A percentile compares a stretch with the other conserved stretches of the same genome.
phyloP scores from a whole-genome alignment of 2,888 invertebrate species.

The Bombylius major region DNA sequence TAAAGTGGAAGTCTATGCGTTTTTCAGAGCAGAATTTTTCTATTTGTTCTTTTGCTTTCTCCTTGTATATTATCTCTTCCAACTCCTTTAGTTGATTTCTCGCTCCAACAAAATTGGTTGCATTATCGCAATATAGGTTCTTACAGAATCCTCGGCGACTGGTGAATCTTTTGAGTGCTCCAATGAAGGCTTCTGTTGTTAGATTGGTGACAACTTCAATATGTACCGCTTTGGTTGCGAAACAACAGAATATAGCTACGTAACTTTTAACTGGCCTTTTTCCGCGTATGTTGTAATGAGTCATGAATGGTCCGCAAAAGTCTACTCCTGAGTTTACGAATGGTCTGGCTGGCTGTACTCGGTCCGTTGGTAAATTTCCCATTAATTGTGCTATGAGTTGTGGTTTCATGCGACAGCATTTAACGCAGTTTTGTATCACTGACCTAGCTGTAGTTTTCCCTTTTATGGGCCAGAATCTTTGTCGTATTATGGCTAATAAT shows the following conservation, averaged over 20 bases:
- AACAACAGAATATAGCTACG: slow-evolving; percentile 10
- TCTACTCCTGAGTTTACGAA: slow-evolving; percentile 6
- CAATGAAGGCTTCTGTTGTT: slow-evolving; percentile 12
- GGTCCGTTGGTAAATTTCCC: slow-evolving; percentile 4
- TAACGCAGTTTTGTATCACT: no score
- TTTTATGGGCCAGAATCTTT: no score
- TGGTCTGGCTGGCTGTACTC: slow-evolving; percentile 4
- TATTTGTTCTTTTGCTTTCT: no score
- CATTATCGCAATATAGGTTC: slow-evolving; percentile 7
- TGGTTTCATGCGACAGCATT: no score
- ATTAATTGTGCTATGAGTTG: slow-evolving; percentile 4
- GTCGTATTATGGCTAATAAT: no score
- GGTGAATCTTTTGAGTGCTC: slow-evolving; percentile 8
- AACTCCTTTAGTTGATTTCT: no score
- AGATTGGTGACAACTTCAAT: slow-evolving; percentile 8
- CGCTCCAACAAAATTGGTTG: not conserved
- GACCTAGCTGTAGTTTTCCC: no score
- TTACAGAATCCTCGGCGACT: slow-evolving; percentile 1
- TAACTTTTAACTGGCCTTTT: slow-evolving; percentile 8
- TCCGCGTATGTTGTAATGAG: slow-evolving; percentile 2
- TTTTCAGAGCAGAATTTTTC: no score
- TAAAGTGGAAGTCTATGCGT: no score
- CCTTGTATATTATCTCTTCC: no score
- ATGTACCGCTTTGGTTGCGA: slow-evolving; percentile 11
- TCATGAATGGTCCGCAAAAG: not conserved